These are phyloP conservation scores for Choreutis nemorana DNA, from an alignment of 2,888 invertebrate genomes.

Conservation along the genomic window DNA sequence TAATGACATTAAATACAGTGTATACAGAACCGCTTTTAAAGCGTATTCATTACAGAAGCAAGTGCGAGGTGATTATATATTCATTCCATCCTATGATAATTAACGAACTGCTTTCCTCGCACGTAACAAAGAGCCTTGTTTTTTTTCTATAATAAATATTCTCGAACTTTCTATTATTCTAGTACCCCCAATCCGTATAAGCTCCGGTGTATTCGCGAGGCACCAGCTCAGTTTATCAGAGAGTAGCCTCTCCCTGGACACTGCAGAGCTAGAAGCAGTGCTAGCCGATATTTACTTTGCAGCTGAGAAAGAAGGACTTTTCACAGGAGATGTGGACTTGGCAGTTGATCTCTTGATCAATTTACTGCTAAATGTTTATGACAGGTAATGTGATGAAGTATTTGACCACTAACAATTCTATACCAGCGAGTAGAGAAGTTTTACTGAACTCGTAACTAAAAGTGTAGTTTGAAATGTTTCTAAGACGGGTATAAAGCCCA, in stretches of 20 bases:
- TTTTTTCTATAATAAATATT: too few species aligned
- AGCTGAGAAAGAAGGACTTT: constrained; percentile 71
- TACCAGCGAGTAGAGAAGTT: too few species aligned
- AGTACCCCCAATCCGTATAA: constrained; percentile 64
- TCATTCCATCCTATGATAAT: too few species aligned
- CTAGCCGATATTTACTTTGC: constrained; percentile 79
- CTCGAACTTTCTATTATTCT: too few species aligned
- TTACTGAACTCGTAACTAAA: too few species aligned
- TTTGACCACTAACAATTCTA: too few species aligned
- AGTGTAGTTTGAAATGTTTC: too few species aligned
- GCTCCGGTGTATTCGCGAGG: constrained; percentile 75
- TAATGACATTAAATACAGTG: constrained; percentile 76
- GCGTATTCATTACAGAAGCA: constrained; percentile 45
- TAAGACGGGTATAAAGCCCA: too few species aligned
- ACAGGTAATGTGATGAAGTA: too few species aligned
- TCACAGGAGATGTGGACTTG: constrained; percentile 68
- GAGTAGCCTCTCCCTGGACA: constrained; percentile 71
- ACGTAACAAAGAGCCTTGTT: too few species aligned
- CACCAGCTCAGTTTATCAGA: constrained; percentile 76
- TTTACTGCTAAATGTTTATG: constrained; percentile 73
- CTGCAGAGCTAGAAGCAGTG: constrained; percentile 74
- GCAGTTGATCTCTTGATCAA: constrained; percentile 71
- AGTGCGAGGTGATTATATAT: constrained; percentile 63
- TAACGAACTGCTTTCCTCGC: too few species aligned
- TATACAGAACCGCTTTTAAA: constrained; percentile 80